Base-by-base conservation (phyloP, 2,888 invertebrate species). In the Caenorhabditis uteleia region DNA sequence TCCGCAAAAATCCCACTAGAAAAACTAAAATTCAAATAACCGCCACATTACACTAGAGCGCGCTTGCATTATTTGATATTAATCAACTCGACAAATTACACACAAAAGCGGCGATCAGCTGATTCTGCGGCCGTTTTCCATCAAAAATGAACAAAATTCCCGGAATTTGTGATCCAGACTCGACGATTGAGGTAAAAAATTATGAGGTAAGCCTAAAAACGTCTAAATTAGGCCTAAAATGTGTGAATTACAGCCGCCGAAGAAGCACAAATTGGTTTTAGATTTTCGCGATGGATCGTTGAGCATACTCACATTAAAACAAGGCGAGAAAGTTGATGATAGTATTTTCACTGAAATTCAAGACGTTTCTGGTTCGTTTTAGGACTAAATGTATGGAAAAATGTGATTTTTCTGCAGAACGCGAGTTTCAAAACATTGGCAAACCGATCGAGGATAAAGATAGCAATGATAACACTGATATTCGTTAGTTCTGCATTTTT, bases 391-490 rank as follows among this genome's bases (percentile, higher is more conserved):
- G 31, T n/a, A 23, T 12, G 18, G 3, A 4, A 3, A 46, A 3
- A 31, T 33, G 8, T 23, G 3, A 23, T 12, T 16, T 3, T n/a
- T 38, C 34, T 59, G 31, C 29, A 54, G 61, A 62, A 29, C 18
- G 29, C 7, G 47, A 59, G 27, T 46, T 53, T 2, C 21, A 29
- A 4, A 36, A 21, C 5, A 42, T 59, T 1, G 59, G 59, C 0
- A 60, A 50, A 0, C 45, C 42, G 29, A 54, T 66, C 20, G 40
- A 31, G 1, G 66, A 66, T 25, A 2, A 27, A 20, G 59, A 53
- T 12, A 60, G 39, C 26, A 56, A 60, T 12, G 55, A 66, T n/a
- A 51, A 51, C 40, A n/a, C 43, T n/a, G 66, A 66, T 46, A 66
- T 66, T 44, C 66, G 66, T 66, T 26, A 55, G 58, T 25, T 4